Conservation (phyloP, 1,140 invertebrate species). For the Sarcophaga bullata region DNA sequence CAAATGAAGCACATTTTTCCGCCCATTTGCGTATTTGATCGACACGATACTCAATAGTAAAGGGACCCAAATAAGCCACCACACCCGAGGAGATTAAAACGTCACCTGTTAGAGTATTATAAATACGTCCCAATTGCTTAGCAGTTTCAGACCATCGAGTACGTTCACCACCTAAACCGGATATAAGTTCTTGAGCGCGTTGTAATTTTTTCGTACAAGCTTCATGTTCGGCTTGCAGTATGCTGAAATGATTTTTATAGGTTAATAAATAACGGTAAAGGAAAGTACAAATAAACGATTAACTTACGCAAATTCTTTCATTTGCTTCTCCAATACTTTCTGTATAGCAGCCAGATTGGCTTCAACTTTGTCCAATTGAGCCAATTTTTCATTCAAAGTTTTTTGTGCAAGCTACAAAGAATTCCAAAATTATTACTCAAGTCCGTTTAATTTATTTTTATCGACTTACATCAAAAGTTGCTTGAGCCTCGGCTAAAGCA, state of each 20-base stretch:
- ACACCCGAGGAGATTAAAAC: slow-evolving; percentile 88
- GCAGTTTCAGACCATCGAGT: slow-evolving; percentile 84
- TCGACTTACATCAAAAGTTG: slow-evolving; percentile 69
- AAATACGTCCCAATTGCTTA: slow-evolving; percentile 76
- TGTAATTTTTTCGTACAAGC: slow-evolving; percentile 90
- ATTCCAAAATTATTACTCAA: not conserved
- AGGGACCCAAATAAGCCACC: slow-evolving; percentile 91
- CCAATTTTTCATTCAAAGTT: slow-evolving; percentile 79
- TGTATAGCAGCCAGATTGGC: slow-evolving; percentile 78
- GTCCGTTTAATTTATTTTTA: not conserved
- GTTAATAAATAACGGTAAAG: not conserved
- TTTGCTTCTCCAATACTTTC: slow-evolving; percentile 73
- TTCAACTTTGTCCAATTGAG: slow-evolving; percentile 75
- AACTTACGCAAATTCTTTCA: slow-evolving; percentile 63
- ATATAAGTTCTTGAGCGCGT: slow-evolving; percentile 92
- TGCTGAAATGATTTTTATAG: slow-evolving; percentile 64
- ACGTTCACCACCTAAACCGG: slow-evolving; percentile 85
- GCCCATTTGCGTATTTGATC: slow-evolving; percentile 78
- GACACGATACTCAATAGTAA: slow-evolving; percentile 79
- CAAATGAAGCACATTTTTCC: slow-evolving; percentile 71
- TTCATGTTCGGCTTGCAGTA: slow-evolving; percentile 83
- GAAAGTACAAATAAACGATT: not conserved
- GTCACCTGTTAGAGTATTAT: slow-evolving; percentile 78
- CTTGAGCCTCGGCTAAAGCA: slow-evolving; percentile 81
- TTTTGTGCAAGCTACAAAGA: slow-evolving; percentile 70